These are phyloP conservation scores for Zaprionus bogoriensis DNA, from an alignment of 2,888 invertebrate species.

Conservation along the genomic window DNA sequence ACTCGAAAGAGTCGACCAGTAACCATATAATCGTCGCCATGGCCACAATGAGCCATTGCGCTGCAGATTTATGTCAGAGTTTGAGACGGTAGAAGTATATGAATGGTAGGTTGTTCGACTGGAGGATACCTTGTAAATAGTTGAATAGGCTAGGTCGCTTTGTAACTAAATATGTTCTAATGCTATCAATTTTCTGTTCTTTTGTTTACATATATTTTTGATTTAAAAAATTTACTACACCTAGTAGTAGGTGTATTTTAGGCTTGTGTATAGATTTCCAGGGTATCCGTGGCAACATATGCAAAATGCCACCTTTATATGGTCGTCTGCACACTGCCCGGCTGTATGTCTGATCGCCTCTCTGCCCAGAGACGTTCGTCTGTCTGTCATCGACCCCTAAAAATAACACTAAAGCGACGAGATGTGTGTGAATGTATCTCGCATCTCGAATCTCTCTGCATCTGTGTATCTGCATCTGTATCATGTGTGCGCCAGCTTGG, in stretches of 20 bases:
- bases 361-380: conserved; percentile 61
- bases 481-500: conserved; percentile 53
- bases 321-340: too few relatives aligned
- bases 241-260: background rate
- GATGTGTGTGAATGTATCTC: conserved; percentile 44
- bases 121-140: background rate
- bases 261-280: background rate
- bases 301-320: background rate
- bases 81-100: conserved; percentile 7
- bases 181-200: too few relatives aligned
- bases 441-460: conserved; percentile 36
- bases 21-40: conserved; percentile 61
- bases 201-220: too few relatives aligned
- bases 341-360: conserved; percentile 9
- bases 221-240: too few relatives aligned
- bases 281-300: background rate
- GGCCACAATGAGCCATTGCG: conserved; percentile 69
- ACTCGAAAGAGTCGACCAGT: conserved; percentile 56
- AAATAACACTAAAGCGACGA: conserved; percentile 47
- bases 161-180: too few relatives aligned
- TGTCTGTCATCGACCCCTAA: conserved; percentile 64
- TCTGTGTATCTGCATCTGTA: conserved; percentile 34
- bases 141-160: too few relatives aligned
- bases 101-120: background rate
- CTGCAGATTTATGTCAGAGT: conserved; percentile 44